These are phyloP conservation scores for Orcinus orca DNA, from an alignment of 2,113 vertebrate genomes.

Conservation along the genomic window DNA sequence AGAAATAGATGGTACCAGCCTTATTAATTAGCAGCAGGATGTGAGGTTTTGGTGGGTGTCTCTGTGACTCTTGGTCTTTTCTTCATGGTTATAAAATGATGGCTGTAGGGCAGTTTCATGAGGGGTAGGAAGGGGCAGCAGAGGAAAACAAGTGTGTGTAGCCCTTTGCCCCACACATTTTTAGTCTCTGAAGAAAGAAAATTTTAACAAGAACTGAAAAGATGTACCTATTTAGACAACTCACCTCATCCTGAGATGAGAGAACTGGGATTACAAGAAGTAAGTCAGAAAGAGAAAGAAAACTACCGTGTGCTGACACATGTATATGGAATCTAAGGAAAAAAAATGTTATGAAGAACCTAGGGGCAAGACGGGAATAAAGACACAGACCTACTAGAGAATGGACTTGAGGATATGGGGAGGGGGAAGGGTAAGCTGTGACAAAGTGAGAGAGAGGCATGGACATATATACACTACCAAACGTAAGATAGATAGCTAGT, in stretches of 20 bases:
- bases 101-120: background rate
- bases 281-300: too few species aligned
- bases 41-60: background rate
- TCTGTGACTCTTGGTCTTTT: background rate
- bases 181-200: background rate
- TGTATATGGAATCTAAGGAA: too few species aligned
- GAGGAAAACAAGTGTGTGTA: background rate
- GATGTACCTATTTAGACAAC: accelerated
- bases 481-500: too few species aligned
- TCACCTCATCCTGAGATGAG: background rate
- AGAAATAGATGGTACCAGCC: too few species aligned
- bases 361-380: too few species aligned
- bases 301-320: too few species aligned
- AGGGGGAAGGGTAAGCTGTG: too few species aligned
- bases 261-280: background rate
- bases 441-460: too few species aligned
- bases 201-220: background rate
- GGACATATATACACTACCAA: too few species aligned
- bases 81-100: background rate
- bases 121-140: background rate
- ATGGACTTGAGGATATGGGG: too few species aligned
- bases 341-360: too few species aligned
- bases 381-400: too few species aligned
- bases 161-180: background rate
- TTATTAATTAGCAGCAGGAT: background rate